phyloP scores from a whole-genome alignment of 2,797 vertebrate genomes.

The Anguilla megastoma region DNA sequence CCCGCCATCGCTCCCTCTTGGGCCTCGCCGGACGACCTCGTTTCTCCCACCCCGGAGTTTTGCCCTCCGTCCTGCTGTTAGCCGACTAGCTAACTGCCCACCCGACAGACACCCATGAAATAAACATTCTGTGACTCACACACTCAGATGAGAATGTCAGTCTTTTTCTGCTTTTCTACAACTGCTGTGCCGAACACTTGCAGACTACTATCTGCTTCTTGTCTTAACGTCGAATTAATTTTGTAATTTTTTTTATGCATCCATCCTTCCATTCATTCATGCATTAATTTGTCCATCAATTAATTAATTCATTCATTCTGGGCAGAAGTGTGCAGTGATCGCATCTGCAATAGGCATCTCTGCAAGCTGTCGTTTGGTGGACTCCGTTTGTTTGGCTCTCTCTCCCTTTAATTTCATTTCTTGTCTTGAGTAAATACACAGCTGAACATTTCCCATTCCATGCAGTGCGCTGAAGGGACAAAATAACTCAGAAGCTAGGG shows the following conservation, averaged over 20 bases:
- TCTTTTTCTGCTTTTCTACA: background rate
- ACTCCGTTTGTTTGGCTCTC: background rate
- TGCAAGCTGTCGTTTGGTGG: background rate
- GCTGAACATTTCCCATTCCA: background rate
- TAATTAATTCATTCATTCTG: too few relatives aligned
- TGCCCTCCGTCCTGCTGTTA: background rate
- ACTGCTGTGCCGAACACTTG: background rate
- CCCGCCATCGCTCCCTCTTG: background rate
- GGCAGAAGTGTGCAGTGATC: background rate
- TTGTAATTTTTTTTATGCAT: too few relatives aligned
- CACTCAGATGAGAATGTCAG: too few relatives aligned
- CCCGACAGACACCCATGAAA: background rate
- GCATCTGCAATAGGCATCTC: background rate
- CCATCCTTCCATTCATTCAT: background rate
- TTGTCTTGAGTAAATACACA: background rate
- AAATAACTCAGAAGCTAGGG: background rate
- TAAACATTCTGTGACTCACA: too few relatives aligned
- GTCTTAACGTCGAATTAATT: background rate
- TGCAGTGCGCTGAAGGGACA: background rate
- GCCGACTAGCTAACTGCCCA: background rate
- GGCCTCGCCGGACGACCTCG: background rate
- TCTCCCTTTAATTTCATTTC: background rate
- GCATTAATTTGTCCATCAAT: background rate
- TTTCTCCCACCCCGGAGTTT: background rate
- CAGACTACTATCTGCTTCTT: background rate